These are phyloP conservation scores for Harpagifer antarcticus DNA, from an alignment of 2,797 vertebrate genomes.

Conservation along the genomic window DNA sequence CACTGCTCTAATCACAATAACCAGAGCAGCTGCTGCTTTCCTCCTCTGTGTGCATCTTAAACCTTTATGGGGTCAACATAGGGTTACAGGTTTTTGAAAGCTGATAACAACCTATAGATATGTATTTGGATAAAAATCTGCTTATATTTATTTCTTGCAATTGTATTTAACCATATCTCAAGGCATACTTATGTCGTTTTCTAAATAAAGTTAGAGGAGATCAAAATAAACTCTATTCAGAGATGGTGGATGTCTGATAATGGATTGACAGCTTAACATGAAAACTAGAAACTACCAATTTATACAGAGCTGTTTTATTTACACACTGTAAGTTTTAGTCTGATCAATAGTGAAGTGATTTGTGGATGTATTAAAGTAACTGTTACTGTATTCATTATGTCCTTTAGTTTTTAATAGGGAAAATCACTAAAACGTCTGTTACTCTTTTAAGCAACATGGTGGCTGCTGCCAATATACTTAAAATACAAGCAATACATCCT, in stretches of 20 bases:
- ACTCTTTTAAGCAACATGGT: neutral
- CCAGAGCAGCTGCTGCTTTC: conserved; percentile 52
- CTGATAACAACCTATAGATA: neutral
- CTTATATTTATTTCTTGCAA: neutral
- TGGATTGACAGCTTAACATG: neutral
- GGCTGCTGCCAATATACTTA: neutral
- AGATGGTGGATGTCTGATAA: neutral
- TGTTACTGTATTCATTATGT: too few species aligned
- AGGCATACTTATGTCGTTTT: neutral
- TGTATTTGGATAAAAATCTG: neutral
- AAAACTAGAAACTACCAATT: neutral
- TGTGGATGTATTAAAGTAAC: too few species aligned
- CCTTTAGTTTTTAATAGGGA: too few species aligned
- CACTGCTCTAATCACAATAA: conserved; percentile 68
- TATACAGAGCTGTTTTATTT: too few species aligned
- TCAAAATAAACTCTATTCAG: neutral
- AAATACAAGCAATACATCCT: neutral
- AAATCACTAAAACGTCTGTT: too few species aligned
- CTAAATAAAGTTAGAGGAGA: neutral
- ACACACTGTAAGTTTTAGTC: too few species aligned
- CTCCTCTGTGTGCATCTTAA: conserved; percentile 39
- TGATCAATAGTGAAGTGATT: neutral
- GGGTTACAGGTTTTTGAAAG: neutral
- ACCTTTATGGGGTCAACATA: conserved; percentile 22
- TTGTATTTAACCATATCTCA: neutral